Evolutionary conservation across 2,888 invertebrate species (phyloP).

Genomic region (Habroteleia sp.): DNA sequence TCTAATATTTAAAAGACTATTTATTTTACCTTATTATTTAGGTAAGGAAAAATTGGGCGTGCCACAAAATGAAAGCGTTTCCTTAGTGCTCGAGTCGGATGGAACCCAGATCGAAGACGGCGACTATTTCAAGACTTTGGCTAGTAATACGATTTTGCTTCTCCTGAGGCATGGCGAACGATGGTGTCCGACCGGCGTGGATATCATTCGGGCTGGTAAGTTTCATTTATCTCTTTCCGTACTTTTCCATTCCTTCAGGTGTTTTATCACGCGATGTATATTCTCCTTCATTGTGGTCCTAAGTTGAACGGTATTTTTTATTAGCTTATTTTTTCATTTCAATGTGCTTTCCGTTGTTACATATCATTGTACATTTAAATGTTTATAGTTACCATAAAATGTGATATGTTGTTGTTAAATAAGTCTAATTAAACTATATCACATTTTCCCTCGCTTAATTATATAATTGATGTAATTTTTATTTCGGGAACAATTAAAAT

Average conservation of each 20-base stretch:
- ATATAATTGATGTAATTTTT: conserved; percentile 1
- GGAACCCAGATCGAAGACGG: conserved; percentile 98
- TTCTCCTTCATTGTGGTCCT: neutral
- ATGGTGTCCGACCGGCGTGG: conserved; percentile 96
- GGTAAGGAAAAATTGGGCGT: conserved; percentile 95
- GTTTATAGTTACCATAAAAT: conserved; percentile 56
- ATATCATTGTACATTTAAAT: conserved; percentile 44
- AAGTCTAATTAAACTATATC: too few relatives aligned
- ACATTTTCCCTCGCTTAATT: too few relatives aligned
- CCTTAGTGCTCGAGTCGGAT: conserved; percentile 96
- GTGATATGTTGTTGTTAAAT: too few relatives aligned
- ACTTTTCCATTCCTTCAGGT: conserved; percentile 15
- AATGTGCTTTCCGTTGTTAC: conserved; percentile 30
- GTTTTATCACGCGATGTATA: conserved; percentile 33
- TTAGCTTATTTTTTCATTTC: conserved; percentile 17
- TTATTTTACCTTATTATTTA: conserved; percentile 71
- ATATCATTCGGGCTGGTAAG: conserved; percentile 96
- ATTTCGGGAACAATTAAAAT: too few relatives aligned
- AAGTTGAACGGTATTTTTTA: conserved; percentile 7
- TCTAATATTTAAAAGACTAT: too few relatives aligned
- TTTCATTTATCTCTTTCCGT: conserved; percentile 10
- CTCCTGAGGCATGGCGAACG: conserved; percentile 94
- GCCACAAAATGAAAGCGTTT: conserved; percentile 92
- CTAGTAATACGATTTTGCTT: conserved; percentile 94
- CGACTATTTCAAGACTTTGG: conserved; percentile 96